Evolutionary conservation across 2,113 vertebrate genomes (phyloP).

Genomic region (Felis chaus): DNA sequence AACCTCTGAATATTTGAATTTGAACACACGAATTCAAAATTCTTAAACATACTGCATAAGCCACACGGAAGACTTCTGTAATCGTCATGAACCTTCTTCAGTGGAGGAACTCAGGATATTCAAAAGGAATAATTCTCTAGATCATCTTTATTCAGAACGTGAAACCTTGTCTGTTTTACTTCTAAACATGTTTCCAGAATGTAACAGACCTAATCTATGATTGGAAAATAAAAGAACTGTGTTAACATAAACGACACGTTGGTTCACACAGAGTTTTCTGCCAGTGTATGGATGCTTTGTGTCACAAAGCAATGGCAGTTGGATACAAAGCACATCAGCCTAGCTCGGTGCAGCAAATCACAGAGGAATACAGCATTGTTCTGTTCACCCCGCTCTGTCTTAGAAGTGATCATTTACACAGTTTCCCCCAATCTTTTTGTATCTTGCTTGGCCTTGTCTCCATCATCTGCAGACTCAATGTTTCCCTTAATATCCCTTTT

Average conservation of each 20-base stretch:
- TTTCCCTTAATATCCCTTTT: background rate
- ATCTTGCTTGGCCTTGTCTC: background rate
- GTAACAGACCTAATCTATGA: background rate
- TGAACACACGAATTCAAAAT: background rate
- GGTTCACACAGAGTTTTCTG: background rate
- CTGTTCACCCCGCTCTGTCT: background rate
- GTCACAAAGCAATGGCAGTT: background rate
- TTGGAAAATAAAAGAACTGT: background rate
- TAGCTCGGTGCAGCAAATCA: background rate
- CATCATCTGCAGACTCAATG: background rate
- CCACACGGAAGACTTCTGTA: background rate
- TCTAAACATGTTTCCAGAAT: conserved; percentile 14
- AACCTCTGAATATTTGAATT: background rate
- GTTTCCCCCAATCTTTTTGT: background rate
- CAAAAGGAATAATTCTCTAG: background rate
- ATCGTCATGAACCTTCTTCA: background rate
- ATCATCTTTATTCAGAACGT: background rate
- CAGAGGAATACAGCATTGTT: background rate
- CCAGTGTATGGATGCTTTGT: background rate
- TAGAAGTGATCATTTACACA: background rate
- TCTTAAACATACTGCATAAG: background rate
- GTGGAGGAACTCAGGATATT: background rate
- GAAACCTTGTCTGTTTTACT: background rate
- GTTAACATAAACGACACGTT: background rate
- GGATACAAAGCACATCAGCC: background rate